Evolutionary conservation across 2,888 invertebrate species (phyloP).

Genomic region (Gastrophysa polygoni): DNA sequence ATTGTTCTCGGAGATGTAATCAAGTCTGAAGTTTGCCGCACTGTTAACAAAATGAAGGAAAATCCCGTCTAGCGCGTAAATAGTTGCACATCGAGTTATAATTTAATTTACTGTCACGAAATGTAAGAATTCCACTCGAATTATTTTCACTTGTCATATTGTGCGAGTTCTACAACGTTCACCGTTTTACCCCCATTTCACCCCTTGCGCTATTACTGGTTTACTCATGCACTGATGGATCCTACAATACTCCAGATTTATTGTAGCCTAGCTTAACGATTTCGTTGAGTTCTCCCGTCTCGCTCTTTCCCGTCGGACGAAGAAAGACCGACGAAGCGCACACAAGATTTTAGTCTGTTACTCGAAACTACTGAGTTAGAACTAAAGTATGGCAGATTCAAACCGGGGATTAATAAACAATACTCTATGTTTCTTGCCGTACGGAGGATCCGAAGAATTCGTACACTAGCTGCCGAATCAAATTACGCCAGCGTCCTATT

Average conservation of each 20-base stretch:
- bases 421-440: slow-evolving; percentile 36
- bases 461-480: slow-evolving; percentile 36
- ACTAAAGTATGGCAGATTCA: slow-evolving; percentile 42
- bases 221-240: slow-evolving; percentile 57
- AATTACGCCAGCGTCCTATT: slow-evolving; percentile 34
- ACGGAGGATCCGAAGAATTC: slow-evolving; percentile 34
- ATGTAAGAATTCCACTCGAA: slow-evolving; percentile 60
- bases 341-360: slow-evolving; percentile 36
- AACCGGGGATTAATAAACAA: slow-evolving; percentile 43
- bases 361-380: slow-evolving; percentile 40
- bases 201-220: slow-evolving; percentile 53
- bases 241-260: slow-evolving; percentile 56
- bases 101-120: slow-evolving; percentile 49
- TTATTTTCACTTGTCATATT: slow-evolving; percentile 56
- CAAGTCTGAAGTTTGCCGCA: slow-evolving; percentile 28
- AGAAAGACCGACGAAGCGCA: slow-evolving; percentile 26
- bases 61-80: slow-evolving; percentile 29
- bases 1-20: slow-evolving; percentile 27
- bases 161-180: slow-evolving; percentile 56
- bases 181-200: slow-evolving; percentile 53
- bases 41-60: slow-evolving; percentile 29
- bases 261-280: slow-evolving; percentile 50
- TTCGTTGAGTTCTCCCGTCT: slow-evolving; percentile 32
- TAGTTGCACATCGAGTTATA: slow-evolving; percentile 42
- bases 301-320: slow-evolving; percentile 20